These are phyloP conservation scores for Gavialis gangeticus DNA, from an alignment of 2,113 vertebrate species.

Conservation along the genomic window DNA sequence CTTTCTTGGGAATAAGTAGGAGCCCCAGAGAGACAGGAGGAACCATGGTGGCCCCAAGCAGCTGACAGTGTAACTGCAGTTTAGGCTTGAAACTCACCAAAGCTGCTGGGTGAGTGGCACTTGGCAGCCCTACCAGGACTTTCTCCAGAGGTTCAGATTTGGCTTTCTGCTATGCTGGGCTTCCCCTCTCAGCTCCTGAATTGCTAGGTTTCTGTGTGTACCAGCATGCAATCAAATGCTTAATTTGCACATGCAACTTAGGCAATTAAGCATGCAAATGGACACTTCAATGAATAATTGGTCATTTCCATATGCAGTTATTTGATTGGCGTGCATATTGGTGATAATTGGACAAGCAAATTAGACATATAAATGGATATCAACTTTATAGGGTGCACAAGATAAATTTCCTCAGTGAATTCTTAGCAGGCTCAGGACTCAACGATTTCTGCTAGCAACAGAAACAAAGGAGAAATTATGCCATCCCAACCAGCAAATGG, in stretches of 20 bases:
- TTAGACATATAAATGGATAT: fast-evolving
- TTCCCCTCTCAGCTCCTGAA: not conserved
- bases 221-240: not conserved
- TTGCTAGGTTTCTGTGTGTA: not conserved
- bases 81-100: not conserved
- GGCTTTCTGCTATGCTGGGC: not conserved
- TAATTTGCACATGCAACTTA: not conserved
- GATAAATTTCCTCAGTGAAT: fast-evolving
- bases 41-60: not conserved
- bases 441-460: not conserved
- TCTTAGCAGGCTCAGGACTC: not conserved
- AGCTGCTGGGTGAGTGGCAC: not conserved
- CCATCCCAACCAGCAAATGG: not conserved
- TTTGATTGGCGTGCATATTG: not conserved
- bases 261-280: not conserved
- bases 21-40: not conserved
- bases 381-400: fast-evolving
- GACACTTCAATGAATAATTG: fast-evolving
- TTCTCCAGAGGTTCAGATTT: not conserved
- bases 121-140: not conserved
- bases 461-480: not conserved
- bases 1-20: not conserved
- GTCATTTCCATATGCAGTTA: not conserved
- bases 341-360: not conserved
- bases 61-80: fast-evolving